Conservation (phyloP, 2,797 vertebrate species). For the Buphagus erythrorhynchus region DNA sequence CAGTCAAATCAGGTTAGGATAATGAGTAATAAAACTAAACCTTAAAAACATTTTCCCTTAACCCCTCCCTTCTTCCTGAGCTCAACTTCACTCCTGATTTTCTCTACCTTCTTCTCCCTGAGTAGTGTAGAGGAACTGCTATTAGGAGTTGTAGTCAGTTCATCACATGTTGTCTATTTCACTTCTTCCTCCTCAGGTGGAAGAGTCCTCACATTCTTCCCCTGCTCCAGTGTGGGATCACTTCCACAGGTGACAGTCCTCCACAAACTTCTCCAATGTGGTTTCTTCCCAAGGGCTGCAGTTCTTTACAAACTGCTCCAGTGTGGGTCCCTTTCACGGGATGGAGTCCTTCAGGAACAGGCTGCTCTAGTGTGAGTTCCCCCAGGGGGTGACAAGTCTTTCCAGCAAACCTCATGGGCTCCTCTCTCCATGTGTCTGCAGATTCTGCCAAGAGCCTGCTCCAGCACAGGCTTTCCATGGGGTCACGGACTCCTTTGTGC, state of each 20-base stretch:
- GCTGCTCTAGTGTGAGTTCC: background rate
- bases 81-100: background rate
- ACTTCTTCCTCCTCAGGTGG: background rate
- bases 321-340: background rate
- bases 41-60: background rate
- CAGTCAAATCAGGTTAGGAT: background rate
- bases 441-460: background rate
- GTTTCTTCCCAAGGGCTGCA: background rate
- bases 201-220: background rate
- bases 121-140: background rate
- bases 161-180: background rate
- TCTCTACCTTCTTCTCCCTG: background rate
- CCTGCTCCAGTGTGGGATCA: background rate
- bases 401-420: background rate
- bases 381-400: background rate
- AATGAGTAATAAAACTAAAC: background rate
- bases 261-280: fast-evolving
- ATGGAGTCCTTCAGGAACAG: background rate
- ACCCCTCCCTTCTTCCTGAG: background rate
- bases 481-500: background rate
- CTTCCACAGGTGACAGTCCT: background rate
- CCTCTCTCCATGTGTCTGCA: background rate
- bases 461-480: background rate
- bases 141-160: background rate
- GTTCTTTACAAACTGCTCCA: background rate